phyloP scores from a whole-genome alignment of 2,888 invertebrate species.

The Leptopilina drosophilae region DNA sequence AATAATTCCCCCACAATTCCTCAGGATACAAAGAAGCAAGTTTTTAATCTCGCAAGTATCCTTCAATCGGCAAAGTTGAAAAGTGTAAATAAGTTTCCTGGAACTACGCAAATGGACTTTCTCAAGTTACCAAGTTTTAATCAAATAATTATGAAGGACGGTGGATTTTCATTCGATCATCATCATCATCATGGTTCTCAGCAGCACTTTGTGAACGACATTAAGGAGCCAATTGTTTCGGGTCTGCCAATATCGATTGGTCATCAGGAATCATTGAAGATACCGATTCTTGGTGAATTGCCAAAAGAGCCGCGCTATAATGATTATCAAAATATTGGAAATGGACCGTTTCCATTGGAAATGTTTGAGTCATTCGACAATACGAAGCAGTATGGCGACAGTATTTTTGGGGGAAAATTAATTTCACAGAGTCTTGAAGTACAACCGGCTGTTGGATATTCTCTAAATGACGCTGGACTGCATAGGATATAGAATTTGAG shows the following conservation, averaged over 20 bases:
- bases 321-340: slow-evolving; percentile 1
- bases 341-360: slow-evolving; percentile 21
- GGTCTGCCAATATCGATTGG: neutral
- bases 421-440: slow-evolving; percentile 1
- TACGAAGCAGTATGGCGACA: neutral
- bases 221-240: slow-evolving; percentile 1
- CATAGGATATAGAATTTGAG: slow-evolving; percentile 30
- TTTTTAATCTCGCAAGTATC: neutral
- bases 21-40: too few species aligned
- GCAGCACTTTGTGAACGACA: neutral
- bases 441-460: slow-evolving; percentile 26
- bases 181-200: neutral
- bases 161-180: neutral
- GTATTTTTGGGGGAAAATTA: slow-evolving; percentile 17
- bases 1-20: neutral
- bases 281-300: slow-evolving; percentile 40
- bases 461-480: slow-evolving; percentile 10
- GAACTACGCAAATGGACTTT: neutral
- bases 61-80: neutral
- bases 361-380: neutral
- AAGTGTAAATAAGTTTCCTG: neutral
- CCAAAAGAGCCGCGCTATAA: slow-evolving; percentile 1
- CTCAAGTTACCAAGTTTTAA: neutral
- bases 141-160: neutral
- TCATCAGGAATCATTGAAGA: slow-evolving; percentile 52